A percentile compares a stretch with the other conserved stretches of the same genome.
Conservation (phyloP, 2,888 invertebrate genomes). For the Octonoba sinensis region DNA sequence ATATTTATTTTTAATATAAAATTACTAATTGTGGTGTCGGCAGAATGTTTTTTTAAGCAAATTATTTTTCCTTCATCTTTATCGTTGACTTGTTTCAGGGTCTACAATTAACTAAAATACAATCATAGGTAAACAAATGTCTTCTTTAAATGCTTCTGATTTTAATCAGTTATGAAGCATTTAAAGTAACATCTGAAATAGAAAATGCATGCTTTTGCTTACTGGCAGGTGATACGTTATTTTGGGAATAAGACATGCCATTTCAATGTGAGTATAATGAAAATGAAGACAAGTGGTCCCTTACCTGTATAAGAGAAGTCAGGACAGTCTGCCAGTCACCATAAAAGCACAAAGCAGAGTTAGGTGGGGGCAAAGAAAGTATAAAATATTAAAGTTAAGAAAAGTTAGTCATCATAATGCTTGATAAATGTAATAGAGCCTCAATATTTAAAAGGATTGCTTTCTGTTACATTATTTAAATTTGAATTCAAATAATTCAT, state of each 20-base stretch:
- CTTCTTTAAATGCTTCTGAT: background rate
- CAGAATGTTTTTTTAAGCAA: too few species aligned
- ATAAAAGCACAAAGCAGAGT: constrained; percentile 55
- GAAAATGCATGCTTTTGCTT: too few species aligned
- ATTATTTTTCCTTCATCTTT: too few species aligned
- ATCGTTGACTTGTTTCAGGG: too few species aligned
- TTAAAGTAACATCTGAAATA: background rate
- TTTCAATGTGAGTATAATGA: background rate
- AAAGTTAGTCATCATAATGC: constrained; percentile 21
- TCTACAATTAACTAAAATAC: too few species aligned
- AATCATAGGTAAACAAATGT: too few species aligned
- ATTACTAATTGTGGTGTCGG: too few species aligned
- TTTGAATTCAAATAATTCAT: too few species aligned
- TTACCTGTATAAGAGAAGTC: constrained; percentile 67
- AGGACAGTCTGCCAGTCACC: constrained; percentile 64
- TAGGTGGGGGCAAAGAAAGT: constrained; percentile 51
- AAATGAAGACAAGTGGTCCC: constrained; percentile 23
- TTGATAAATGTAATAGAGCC: background rate
- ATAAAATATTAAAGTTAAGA: constrained; percentile 59
- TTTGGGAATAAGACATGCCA: background rate
- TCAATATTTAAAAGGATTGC: too few species aligned
- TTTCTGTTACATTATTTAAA: too few species aligned
- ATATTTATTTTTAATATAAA: too few species aligned
- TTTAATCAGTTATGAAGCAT: background rate
- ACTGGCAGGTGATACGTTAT: background rate